A percentile compares a stretch with the other conserved stretches of the same genome.
Evolutionary conservation across 2,113 vertebrate species (phyloP).

Genomic region (Rhodinocichla rosea): DNA sequence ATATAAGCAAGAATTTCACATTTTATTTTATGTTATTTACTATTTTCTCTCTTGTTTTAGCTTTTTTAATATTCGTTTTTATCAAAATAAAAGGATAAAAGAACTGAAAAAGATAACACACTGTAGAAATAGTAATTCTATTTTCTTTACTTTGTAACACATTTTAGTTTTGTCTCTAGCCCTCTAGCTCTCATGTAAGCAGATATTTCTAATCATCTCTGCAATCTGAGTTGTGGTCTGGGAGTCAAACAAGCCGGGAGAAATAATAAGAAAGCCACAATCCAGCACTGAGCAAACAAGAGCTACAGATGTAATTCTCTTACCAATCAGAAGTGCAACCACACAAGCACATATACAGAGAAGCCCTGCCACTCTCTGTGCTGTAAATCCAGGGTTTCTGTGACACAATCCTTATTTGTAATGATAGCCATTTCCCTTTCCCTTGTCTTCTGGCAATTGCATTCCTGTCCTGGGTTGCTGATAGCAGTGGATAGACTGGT

Average conservation of each 20-base stretch:
- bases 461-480: not conserved
- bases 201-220: not conserved
- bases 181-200: not conserved
- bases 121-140: not conserved
- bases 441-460: not conserved
- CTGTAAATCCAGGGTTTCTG: conserved; percentile 4
- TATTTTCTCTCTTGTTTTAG: not conserved
- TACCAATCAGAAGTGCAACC: not conserved
- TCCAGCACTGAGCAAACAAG: not conserved
- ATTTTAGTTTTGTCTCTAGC: not conserved
- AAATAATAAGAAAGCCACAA: not conserved
- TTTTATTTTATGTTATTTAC: not conserved
- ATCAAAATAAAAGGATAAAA: not conserved
- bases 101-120: not conserved
- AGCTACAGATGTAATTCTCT: not conserved
- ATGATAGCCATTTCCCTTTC: not conserved
- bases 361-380: not conserved
- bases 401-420: not conserved
- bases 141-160: not conserved
- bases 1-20: not conserved
- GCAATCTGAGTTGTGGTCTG: conserved; percentile 8
- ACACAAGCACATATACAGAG: not conserved
- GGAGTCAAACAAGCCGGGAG: not conserved
- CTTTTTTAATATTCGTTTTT: not conserved
- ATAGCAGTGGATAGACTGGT: not conserved